Percentiles rank a stretch among this genome's conserved stretches.
These are phyloP conservation scores for Sebastes nivosus DNA, from an alignment of 2,797 vertebrate genomes.

Conservation along the genomic window DNA sequence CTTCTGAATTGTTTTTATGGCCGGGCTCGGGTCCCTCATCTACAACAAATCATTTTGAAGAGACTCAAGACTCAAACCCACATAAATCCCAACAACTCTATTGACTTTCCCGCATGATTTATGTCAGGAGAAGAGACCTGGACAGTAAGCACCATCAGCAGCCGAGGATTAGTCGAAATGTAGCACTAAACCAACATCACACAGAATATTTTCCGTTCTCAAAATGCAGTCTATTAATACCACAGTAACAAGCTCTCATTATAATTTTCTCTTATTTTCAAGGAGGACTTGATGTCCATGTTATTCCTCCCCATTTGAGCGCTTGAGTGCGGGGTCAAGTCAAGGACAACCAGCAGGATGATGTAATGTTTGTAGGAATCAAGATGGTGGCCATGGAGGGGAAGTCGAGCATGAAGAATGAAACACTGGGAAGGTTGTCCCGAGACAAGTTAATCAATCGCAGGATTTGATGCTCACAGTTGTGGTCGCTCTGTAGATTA, in stretches of 20 bases:
- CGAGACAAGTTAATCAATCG: slow-evolving; percentile 64
- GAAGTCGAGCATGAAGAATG: slow-evolving; percentile 66
- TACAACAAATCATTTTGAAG: slow-evolving; percentile 71
- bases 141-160: slow-evolving; percentile 54
- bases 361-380: slow-evolving; percentile 68
- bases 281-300: slow-evolving; percentile 40
- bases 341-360: slow-evolving; percentile 74
- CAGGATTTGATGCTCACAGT: slow-evolving; percentile 24
- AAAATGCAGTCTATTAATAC: slow-evolving; percentile 44
- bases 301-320: slow-evolving; percentile 33
- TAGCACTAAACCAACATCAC: slow-evolving; percentile 48
- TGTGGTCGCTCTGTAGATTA: slow-evolving; percentile 40
- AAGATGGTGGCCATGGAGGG: slow-evolving; percentile 72
- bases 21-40: slow-evolving; percentile 58
- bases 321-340: slow-evolving; percentile 62
- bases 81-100: slow-evolving; percentile 78
- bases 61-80: slow-evolving; percentile 55
- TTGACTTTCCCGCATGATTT: slow-evolving; percentile 75
- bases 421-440: slow-evolving; percentile 42
- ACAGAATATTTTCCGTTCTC: slow-evolving; percentile 25
- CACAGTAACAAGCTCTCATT: slow-evolving; percentile 12
- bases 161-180: slow-evolving; percentile 47
- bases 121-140: slow-evolving; percentile 51
- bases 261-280: slow-evolving; percentile 37
- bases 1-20: slow-evolving; percentile 67